These are phyloP conservation scores for Mesorhabditis spiculigera DNA, from an alignment of 2,888 invertebrate genomes.

Conservation along the genomic window DNA sequence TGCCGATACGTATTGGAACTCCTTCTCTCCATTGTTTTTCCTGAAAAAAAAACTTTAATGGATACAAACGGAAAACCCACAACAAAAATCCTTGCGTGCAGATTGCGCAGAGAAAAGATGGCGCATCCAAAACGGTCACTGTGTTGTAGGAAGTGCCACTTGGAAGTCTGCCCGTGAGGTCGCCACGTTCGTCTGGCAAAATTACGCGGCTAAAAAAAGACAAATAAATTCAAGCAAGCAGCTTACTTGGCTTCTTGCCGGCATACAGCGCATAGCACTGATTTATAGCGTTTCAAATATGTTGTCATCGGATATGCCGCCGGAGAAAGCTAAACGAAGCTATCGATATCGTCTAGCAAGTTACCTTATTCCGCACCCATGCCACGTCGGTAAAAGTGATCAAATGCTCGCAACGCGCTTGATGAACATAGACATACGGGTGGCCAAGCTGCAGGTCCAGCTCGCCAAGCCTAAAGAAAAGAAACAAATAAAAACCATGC, in stretches of 20 bases:
- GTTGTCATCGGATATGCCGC: neutral
- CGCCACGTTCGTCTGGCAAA: slow-evolving; percentile 1
- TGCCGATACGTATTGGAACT: neutral
- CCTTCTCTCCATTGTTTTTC: slow-evolving; percentile 1
- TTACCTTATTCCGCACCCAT: slow-evolving; percentile 56
- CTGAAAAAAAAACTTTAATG: neutral
- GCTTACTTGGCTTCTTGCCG: neutral
- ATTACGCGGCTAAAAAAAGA: neutral
- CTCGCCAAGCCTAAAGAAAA: slow-evolving; percentile 60
- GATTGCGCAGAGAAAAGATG: neutral
- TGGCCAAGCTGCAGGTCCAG: slow-evolving; percentile 68
- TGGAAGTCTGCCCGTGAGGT: too few relatives aligned
- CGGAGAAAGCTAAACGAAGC: neutral
- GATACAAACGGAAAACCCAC: too few relatives aligned
- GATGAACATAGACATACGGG: slow-evolving; percentile 82
- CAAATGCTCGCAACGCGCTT: slow-evolving; percentile 86
- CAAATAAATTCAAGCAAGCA: too few relatives aligned
- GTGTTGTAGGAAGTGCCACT: too few relatives aligned
- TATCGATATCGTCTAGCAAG: neutral
- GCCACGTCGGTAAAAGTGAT: slow-evolving; percentile 74
- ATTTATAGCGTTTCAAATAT: neutral
- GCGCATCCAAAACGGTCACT: neutral
- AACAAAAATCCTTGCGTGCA: neutral
- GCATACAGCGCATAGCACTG: neutral
- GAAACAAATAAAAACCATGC: too few relatives aligned